phyloP scores from a whole-genome alignment of 1,140 invertebrate species.

The Doryteuthis pealeii region DNA sequence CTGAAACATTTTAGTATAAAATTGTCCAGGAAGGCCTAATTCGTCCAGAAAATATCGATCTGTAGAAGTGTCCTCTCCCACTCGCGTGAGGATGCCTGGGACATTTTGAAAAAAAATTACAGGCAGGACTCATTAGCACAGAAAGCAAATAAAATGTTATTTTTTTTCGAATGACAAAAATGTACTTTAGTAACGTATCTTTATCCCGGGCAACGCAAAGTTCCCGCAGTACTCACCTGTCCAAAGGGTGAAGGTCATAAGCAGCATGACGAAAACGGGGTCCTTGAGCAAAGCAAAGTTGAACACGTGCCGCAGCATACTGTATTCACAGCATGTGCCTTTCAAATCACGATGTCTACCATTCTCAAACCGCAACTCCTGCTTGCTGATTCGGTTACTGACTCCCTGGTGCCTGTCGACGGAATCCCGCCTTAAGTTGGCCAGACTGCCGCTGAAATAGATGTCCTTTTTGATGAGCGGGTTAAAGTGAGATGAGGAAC shows the following conservation, averaged over 20 bases:
- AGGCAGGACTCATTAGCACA: no score
- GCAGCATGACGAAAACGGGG: constrained; percentile 25
- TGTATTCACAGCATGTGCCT: not conserved
- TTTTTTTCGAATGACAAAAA: no score
- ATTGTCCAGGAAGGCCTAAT: no score
- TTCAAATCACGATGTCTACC: constrained; percentile 9
- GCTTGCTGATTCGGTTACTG: not conserved
- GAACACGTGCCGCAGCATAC: not conserved
- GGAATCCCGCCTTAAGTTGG: constrained; percentile 14
- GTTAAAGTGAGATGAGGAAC: not conserved
- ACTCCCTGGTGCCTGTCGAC: constrained; percentile 7
- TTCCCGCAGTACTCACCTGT: constrained; percentile 28
- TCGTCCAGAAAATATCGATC: no score
- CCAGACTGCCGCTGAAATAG: constrained; percentile 91
- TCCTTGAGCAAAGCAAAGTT: constrained; percentile 27
- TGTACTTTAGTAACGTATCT: no score
- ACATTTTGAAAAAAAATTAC: no score
- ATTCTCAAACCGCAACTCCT: not conserved
- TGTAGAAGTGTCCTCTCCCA: no score
- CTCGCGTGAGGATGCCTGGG: no score
- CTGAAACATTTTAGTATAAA: no score
- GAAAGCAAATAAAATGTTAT: no score
- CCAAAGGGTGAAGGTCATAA: constrained; percentile 29
- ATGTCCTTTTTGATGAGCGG: constrained; percentile 94
- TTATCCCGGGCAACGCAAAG: no score